A percentile compares a stretch with the other conserved stretches of the same genome.
These are phyloP conservation scores for Merops nubicus DNA, from an alignment of 2,113 vertebrate genomes.

Conservation along the genomic window DNA sequence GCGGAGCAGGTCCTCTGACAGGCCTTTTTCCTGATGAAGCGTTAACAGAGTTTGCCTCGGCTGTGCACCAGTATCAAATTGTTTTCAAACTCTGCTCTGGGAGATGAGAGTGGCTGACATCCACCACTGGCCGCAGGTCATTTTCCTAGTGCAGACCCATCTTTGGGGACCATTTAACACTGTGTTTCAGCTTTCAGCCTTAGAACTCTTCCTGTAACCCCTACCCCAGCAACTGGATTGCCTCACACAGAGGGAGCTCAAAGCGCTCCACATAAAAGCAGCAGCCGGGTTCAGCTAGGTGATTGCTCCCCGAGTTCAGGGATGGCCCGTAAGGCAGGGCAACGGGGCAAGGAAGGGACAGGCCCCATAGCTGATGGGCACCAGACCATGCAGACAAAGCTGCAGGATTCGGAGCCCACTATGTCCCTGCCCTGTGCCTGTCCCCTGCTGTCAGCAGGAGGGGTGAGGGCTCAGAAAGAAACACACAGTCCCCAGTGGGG, in stretches of 20 bases:
- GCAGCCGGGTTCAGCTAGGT: not conserved
- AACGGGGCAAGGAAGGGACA: not conserved
- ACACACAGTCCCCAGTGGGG: not conserved
- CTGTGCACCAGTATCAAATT: not conserved
- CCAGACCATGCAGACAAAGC: not conserved
- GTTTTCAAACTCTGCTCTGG: not conserved
- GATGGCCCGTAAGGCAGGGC: not conserved
- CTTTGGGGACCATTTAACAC: slow-evolving; percentile 23
- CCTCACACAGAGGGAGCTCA: not conserved
- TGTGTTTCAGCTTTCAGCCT: slow-evolving; percentile 6
- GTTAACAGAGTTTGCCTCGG: not conserved
- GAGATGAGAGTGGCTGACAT: not conserved
- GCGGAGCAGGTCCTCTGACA: not conserved
- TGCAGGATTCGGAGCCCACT: not conserved
- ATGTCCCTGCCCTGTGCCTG: not conserved
- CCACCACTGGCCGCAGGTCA: not conserved
- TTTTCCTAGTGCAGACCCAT: not conserved
- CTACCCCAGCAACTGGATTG: not conserved
- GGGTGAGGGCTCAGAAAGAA: not conserved
- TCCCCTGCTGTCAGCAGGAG: not conserved
- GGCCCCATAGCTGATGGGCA: not conserved
- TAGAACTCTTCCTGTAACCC: not conserved
- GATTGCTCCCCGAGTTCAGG: not conserved
- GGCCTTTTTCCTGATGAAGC: not conserved
- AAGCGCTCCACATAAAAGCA: not conserved